Evolutionary conservation across 1,140 invertebrate genomes (phyloP).

Genomic region (Neodiprion lecontei): DNA sequence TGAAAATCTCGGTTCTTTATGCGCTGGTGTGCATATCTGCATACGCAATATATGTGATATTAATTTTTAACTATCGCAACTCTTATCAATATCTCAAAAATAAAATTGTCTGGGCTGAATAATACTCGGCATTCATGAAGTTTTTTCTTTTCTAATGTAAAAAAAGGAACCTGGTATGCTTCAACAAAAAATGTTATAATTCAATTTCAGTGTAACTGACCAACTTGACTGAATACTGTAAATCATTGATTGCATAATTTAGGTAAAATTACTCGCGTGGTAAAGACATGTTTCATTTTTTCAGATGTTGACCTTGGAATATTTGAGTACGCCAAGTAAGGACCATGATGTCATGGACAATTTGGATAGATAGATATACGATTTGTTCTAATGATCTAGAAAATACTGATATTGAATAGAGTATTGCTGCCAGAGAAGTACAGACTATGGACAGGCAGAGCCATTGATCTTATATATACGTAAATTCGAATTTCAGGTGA

Average conservation of each 20-base stretch:
- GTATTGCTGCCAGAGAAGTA: conserved; percentile 21
- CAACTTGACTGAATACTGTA: no score
- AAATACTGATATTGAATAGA: conserved; percentile 28
- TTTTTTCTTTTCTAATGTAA: not conserved
- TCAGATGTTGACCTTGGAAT: conserved; percentile 32
- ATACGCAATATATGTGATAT: not conserved
- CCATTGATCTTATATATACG: conserved; percentile 38
- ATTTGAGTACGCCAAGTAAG: conserved; percentile 38
- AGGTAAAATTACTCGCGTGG: no score
- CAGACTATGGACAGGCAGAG: conserved; percentile 39
- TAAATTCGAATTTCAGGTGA: conserved; percentile 41
- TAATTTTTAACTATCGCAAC: not conserved
- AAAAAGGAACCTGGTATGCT: no score
- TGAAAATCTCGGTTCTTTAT: not conserved
- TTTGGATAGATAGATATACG: conserved; percentile 37
- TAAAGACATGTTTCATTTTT: no score
- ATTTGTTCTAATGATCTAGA: conserved; percentile 33
- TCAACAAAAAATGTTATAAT: no score
- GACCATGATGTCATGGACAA: conserved; percentile 37
- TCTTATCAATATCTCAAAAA: not conserved
- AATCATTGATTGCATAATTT: no score
- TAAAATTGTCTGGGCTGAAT: not conserved
- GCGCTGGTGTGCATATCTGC: not conserved
- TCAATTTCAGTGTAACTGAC: no score
- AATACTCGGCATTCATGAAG: not conserved